Conservation (phyloP, 1,140 invertebrate species). For the Drosophila bifasciata region DNA sequence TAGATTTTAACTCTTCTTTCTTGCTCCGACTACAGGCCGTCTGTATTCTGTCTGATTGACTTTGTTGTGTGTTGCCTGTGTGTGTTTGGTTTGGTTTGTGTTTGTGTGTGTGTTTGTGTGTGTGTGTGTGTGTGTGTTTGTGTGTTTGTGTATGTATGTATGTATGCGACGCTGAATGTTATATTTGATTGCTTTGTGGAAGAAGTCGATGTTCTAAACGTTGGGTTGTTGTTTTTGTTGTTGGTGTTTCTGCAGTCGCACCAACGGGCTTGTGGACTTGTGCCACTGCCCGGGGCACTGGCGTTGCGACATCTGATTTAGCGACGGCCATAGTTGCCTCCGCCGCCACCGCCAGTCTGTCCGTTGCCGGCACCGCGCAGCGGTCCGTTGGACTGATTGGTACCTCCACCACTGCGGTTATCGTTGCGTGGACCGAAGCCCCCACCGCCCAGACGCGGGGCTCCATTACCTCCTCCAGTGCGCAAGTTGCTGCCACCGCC, state of each 20-base stretch:
- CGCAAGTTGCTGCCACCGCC: slow-evolving; percentile 58
- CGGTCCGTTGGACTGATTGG: slow-evolving; percentile 65
- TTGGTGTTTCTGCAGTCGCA: slow-evolving; percentile 37
- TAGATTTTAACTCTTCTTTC: slow-evolving; percentile 13
- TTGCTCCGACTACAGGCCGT: slow-evolving; percentile 27
- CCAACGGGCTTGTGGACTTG: slow-evolving; percentile 33
- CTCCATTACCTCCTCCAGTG: slow-evolving; percentile 61
- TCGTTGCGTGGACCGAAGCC: slow-evolving; percentile 78
- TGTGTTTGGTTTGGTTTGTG: slow-evolving; percentile 16
- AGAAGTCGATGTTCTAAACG: slow-evolving; percentile 75
- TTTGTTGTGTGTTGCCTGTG: slow-evolving; percentile 4
- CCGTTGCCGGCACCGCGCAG: slow-evolving; percentile 68
- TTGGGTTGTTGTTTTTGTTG: slow-evolving; percentile 62
- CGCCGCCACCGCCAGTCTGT: slow-evolving; percentile 53
- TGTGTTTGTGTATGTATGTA: slow-evolving; percentile 20
- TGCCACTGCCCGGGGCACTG: slow-evolving; percentile 21
- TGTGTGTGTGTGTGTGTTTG: slow-evolving; percentile 10
- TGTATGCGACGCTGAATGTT: slow-evolving; percentile 48
- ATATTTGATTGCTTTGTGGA: slow-evolving; percentile 75
- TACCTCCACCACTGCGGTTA: slow-evolving; percentile 65
- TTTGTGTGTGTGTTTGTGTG: slow-evolving; percentile 27
- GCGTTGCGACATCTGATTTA: slow-evolving; percentile 42
- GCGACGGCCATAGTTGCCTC: slow-evolving; percentile 70
- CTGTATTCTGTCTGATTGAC: slow-evolving; percentile 1
- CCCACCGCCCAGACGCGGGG: slow-evolving; percentile 58